These are phyloP conservation scores for Rhegmatorhina hoffmannsi DNA, from an alignment of 2,113 vertebrate genomes.

Conservation along the genomic window DNA sequence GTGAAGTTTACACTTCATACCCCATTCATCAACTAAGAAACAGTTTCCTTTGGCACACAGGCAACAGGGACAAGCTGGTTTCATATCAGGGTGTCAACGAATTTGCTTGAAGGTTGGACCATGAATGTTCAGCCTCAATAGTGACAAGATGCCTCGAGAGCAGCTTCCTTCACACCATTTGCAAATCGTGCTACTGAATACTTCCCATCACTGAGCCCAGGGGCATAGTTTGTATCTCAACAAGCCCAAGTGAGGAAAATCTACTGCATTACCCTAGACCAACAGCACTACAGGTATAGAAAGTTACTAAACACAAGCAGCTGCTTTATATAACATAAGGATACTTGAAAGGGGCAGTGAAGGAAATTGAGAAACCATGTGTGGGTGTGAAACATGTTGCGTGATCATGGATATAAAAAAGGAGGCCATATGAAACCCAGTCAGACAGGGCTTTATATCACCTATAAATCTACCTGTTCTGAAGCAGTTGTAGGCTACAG, in stretches of 20 bases:
- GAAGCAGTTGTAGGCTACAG: background rate
- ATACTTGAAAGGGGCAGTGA: background rate
- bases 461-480: background rate
- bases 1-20: slow-evolving; percentile 16
- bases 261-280: background rate
- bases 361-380: slow-evolving; percentile 13
- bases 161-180: slow-evolving; percentile 16
- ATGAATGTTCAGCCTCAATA: background rate
- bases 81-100: background rate
- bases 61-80: slow-evolving; percentile 13
- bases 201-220: background rate
- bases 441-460: background rate
- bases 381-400: background rate
- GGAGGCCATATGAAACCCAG: background rate
- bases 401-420: background rate
- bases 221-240: background rate
- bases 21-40: slow-evolving; percentile 1
- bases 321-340: background rate
- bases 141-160: background rate
- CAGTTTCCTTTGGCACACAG: background rate
- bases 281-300: background rate
- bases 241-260: background rate
- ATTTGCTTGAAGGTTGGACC: background rate
- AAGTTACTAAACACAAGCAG: slow-evolving; percentile 5
- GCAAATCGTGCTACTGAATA: slow-evolving; percentile 2